Evolutionary conservation across 2,797 vertebrate genomes (phyloP).

Genomic region (Sarcophilus harrisii): DNA sequence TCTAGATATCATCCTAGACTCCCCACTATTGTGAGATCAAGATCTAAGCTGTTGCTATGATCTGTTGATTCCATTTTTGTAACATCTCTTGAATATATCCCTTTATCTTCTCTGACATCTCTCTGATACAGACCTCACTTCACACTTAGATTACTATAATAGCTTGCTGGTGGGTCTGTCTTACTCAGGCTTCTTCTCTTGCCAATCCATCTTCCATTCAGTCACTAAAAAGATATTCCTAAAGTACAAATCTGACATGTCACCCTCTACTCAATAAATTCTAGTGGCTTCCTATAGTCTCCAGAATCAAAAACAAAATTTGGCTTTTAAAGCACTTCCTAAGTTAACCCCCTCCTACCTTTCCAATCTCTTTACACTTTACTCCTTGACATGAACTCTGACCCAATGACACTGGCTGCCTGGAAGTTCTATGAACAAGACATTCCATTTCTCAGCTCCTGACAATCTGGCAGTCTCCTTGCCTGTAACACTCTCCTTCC

Average conservation of each 20-base stretch:
- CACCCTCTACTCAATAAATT: background rate
- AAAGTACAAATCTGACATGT: background rate
- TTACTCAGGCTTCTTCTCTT: background rate
- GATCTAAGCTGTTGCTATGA: background rate
- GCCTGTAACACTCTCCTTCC: background rate
- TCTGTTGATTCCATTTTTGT: background rate
- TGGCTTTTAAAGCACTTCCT: background rate
- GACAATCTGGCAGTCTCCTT: background rate
- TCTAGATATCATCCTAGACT: background rate
- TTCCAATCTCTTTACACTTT: background rate
- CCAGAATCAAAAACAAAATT: background rate
- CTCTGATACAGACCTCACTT: background rate
- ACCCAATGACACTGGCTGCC: background rate
- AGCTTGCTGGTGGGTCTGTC: background rate
- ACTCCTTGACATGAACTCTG: background rate
- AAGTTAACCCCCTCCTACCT: background rate
- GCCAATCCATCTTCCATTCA: background rate
- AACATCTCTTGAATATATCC: background rate
- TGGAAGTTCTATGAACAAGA: background rate
- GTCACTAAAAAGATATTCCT: background rate
- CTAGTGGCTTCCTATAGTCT: background rate
- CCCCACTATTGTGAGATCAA: background rate
- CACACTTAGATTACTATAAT: background rate
- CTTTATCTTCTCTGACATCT: background rate
- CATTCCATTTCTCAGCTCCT: background rate